These are phyloP conservation scores for Squalus acanthias DNA, from an alignment of 2,797 vertebrate genomes.

Conservation along the genomic window DNA sequence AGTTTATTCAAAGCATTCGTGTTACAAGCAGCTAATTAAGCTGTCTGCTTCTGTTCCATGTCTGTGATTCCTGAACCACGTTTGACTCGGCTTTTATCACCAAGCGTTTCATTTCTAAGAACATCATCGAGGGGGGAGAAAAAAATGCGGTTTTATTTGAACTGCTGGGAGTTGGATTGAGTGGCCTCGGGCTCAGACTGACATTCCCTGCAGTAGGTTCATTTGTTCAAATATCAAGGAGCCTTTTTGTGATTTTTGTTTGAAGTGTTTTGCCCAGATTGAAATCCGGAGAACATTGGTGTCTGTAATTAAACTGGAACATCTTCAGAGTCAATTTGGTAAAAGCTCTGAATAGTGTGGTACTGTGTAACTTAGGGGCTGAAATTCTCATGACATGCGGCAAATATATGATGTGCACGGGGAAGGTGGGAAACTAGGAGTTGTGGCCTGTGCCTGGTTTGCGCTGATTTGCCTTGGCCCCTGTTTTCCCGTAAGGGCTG, in stretches of 20 bases:
- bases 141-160: background rate
- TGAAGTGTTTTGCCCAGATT: background rate
- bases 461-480: background rate
- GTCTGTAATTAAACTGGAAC: background rate
- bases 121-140: background rate
- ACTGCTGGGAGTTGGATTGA: background rate
- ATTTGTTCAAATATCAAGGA: constrained; percentile 1
- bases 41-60: background rate
- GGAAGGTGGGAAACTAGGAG: background rate
- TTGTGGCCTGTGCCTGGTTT: background rate
- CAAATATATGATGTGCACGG: background rate
- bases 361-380: background rate
- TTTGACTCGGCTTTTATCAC: background rate
- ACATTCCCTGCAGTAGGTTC: background rate
- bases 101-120: background rate
- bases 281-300: background rate
- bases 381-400: background rate
- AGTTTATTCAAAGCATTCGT: background rate
- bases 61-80: background rate
- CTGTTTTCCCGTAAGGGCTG: background rate
- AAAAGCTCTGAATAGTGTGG: background rate
- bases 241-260: background rate
- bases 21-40: background rate
- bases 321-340: background rate
- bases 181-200: too few species aligned